Evolutionary conservation across 37 sponge, comb jelly and placozoan species (phyloP).

Genomic region (Oopsacas minuta): DNA sequence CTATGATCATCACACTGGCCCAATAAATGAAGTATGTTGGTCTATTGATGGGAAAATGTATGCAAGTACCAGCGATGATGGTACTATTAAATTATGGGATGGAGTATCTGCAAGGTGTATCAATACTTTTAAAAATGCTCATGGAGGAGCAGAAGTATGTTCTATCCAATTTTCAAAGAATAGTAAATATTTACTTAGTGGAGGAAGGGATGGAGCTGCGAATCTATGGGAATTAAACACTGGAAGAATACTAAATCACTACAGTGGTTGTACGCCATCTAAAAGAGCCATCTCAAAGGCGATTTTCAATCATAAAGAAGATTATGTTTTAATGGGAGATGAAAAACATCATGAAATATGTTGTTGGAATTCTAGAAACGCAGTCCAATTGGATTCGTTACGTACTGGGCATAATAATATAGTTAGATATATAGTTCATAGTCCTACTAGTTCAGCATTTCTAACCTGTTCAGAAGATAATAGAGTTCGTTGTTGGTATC

Average conservation of each 20-base stretch:
- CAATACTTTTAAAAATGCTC: slow-evolving; percentile 61
- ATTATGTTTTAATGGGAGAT: not conserved
- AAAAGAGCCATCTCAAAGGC: not conserved
- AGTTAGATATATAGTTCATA: not conserved
- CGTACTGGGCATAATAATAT: slow-evolving; percentile 15
- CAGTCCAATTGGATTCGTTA: not conserved
- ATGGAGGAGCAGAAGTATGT: slow-evolving; percentile 58
- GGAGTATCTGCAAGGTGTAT: slow-evolving; percentile 86
- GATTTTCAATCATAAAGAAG: slow-evolving; percentile 5
- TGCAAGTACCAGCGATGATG: slow-evolving; percentile 70
- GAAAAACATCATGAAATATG: slow-evolving; percentile 18
- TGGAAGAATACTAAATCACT: not conserved
- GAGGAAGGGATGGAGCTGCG: slow-evolving; percentile 70
- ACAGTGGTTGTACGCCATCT: not conserved
- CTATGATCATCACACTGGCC: slow-evolving; percentile 66
- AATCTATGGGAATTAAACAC: slow-evolving; percentile 60
- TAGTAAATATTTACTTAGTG: slow-evolving; percentile 61
- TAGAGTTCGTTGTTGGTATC: slow-evolving; percentile 9
- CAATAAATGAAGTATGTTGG: slow-evolving; percentile 66
- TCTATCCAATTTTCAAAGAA: slow-evolving; percentile 13
- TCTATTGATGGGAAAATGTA: slow-evolving; percentile 70
- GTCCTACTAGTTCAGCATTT: not conserved
- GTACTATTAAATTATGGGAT: slow-evolving; percentile 89
- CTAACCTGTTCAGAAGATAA: not conserved
- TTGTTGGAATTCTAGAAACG: slow-evolving; percentile 7